Base-by-base conservation (phyloP, 2,797 vertebrate genomes). In the Argyrosomus regius region DNA sequence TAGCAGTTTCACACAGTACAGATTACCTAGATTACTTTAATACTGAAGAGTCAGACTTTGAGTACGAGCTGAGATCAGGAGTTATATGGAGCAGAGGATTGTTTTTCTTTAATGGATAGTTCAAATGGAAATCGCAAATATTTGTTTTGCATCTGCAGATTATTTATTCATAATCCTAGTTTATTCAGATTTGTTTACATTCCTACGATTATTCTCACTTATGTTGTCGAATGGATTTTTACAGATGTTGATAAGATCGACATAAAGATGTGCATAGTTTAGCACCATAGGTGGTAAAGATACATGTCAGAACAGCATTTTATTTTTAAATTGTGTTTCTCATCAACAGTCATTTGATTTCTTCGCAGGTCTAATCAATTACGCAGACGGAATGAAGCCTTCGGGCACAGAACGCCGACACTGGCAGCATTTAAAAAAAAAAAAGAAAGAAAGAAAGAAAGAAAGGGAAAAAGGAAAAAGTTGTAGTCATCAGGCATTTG, bases 401-500 rank as follows among this genome's bases (percentile, higher is more conserved):
- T 70, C 35, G 87, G 91, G 92, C 89, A 93, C 63, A 92, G 78
- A 91, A 94, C 87, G 74, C 86, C 86, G 2, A 88, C 90, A 90
- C 88, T 80, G 92, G 88, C 90, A 91, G 79, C 87, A 84, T 84
- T 39, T 31, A 52, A 53, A 80, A 75, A n/a, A 45, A 31, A 43
- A 43, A 43, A 43, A 43, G 0, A 43, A 43, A 6, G 5, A 31
- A 31, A 6, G 31, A 35, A 35, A 35, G 31, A 35, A 35, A 35
- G 31, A 35, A 7, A 31, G 31, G 61, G 43, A 64, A 76, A 52
- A 69, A 60, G 50, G 18, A 46, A 72, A 75, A 85, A 86, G 75
- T 89, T 88, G 92, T 67, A 92, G 94, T 95, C 92, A 95, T 94
- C 94, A 96, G 94, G 89, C 94, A 77, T 94, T 96, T 90, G 78